phyloP scores from a whole-genome alignment of 2,797 vertebrate species.

The Crenuchus spilurus region DNA sequence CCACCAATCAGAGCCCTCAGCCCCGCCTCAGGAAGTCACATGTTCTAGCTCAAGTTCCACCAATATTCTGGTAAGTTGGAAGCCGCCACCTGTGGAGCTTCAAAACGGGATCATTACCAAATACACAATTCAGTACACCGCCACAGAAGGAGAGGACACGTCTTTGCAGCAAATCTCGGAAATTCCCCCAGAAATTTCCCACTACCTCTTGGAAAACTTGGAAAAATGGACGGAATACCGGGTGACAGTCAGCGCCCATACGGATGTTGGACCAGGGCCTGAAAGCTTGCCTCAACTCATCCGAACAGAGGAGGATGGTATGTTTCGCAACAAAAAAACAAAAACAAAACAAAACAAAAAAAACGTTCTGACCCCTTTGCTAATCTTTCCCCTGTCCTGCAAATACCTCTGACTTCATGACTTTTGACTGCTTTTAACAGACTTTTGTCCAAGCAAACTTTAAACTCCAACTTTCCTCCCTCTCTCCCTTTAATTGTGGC shows the following conservation, averaged over 20 bases:
- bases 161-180: slow-evolving; percentile 80
- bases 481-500: slow-evolving; percentile 57
- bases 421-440: slow-evolving; percentile 58
- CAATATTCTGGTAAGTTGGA: slow-evolving; percentile 99
- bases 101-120: slow-evolving; percentile 95
- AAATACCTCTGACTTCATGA: slow-evolving; percentile 8
- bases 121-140: slow-evolving; percentile 89
- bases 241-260: slow-evolving; percentile 93
- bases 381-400: slow-evolving; percentile 45
- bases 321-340: slow-evolving; percentile 81
- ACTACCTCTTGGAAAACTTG: slow-evolving; percentile 97
- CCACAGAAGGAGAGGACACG: slow-evolving; percentile 88
- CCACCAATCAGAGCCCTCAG: slow-evolving; percentile 89
- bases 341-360: not conserved
- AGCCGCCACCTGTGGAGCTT: slow-evolving; percentile 88
- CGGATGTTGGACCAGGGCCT: slow-evolving; percentile 95
- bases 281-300: slow-evolving; percentile 91
- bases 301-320: slow-evolving; percentile 99
- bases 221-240: slow-evolving; percentile 99
- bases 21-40: slow-evolving; percentile 95
- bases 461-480: slow-evolving; percentile 59
- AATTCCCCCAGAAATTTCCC: slow-evolving; percentile 87
- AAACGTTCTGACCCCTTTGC: slow-evolving; percentile 38
- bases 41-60: slow-evolving; percentile 97
- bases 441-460: slow-evolving; percentile 58